These are phyloP conservation scores for Melieria omissa DNA, from an alignment of 2,888 invertebrate genomes.

Conservation along the genomic window DNA sequence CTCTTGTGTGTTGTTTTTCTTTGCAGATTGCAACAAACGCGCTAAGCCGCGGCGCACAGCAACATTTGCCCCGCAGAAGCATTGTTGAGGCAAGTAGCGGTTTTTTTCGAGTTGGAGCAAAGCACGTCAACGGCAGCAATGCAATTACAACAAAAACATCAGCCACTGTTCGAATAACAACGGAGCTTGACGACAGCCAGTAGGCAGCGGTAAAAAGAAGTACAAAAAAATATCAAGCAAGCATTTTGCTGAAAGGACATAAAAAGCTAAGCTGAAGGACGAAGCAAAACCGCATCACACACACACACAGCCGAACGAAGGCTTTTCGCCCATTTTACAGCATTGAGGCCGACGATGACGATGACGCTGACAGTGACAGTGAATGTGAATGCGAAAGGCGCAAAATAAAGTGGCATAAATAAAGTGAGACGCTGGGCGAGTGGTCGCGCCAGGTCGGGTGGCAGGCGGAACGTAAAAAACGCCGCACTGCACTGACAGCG, in stretches of 20 bases:
- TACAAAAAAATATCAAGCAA: slow-evolving; percentile 2
- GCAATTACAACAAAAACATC: too few species aligned
- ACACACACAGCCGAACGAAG: background rate
- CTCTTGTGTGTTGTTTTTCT: too few species aligned
- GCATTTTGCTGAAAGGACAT: background rate
- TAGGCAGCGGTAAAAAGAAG: slow-evolving; percentile 8
- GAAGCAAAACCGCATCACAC: background rate
- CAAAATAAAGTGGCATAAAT: slow-evolving; percentile 27
- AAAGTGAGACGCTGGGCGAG: background rate
- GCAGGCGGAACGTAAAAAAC: background rate
- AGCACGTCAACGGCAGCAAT: too few species aligned
- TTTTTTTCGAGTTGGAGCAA: too few species aligned
- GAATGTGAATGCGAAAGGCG: slow-evolving; percentile 32
- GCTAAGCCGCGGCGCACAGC: too few species aligned
- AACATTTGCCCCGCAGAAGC: too few species aligned
- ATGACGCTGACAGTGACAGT: slow-evolving; percentile 33
- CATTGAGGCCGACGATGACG: slow-evolving; percentile 9
- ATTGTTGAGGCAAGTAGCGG: too few species aligned
- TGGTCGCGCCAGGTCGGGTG: background rate
- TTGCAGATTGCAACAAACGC: too few species aligned
- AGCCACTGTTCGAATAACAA: too few species aligned
- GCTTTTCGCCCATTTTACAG: slow-evolving; percentile 6
- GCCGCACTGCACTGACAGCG: slow-evolving; percentile 1
- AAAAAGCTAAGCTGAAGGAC: background rate
- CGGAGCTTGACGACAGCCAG: background rate